A percentile compares a stretch with the other conserved stretches of the same genome.
phyloP scores from a whole-genome alignment of 1,140 invertebrate species.

The Euwallacea fornicatus region DNA sequence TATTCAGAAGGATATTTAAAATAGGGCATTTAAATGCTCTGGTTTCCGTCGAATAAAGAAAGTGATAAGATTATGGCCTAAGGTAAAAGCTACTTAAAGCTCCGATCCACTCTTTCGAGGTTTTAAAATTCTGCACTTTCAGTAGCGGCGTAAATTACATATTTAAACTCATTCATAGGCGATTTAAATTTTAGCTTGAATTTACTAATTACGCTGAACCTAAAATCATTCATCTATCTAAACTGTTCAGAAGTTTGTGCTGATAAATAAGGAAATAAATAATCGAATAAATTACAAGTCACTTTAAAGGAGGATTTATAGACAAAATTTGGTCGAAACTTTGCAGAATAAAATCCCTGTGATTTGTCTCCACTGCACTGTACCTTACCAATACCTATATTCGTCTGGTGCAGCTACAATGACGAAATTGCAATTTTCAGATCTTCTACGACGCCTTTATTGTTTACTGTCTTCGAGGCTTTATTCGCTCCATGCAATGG shows the following conservation, averaged over 20 bases:
- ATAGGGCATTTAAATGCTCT: constrained; percentile 31
- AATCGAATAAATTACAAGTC: constrained; percentile 8
- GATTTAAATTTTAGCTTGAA: background rate
- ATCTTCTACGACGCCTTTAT: constrained; percentile 43
- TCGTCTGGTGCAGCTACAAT: constrained; percentile 22
- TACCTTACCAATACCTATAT: constrained; percentile 35
- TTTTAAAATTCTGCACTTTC: constrained; percentile 28
- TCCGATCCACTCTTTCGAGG: constrained; percentile 27
- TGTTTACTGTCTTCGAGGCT: constrained; percentile 45
- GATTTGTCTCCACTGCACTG: constrained; percentile 30
- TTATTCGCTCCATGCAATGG: constrained; percentile 13
- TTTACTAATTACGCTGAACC: no score
- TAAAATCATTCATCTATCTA: background rate
- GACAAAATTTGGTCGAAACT: constrained; percentile 6
- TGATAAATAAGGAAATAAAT: constrained; percentile 5
- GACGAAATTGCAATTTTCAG: constrained; percentile 46
- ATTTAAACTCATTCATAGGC: background rate
- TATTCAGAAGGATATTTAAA: constrained; percentile 26
- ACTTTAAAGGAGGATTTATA: constrained; percentile 16
- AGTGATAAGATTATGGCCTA: constrained; percentile 35
- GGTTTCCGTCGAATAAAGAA: constrained; percentile 33
- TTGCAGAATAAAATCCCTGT: constrained; percentile 4
- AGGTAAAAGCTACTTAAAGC: constrained; percentile 35
- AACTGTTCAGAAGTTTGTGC: background rate
- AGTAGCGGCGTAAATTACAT: constrained; percentile 7